Percentiles rank a stretch among this genome's conserved stretches.
Conservation (phyloP, 2,113 vertebrate genomes). For the Parus major region DNA sequence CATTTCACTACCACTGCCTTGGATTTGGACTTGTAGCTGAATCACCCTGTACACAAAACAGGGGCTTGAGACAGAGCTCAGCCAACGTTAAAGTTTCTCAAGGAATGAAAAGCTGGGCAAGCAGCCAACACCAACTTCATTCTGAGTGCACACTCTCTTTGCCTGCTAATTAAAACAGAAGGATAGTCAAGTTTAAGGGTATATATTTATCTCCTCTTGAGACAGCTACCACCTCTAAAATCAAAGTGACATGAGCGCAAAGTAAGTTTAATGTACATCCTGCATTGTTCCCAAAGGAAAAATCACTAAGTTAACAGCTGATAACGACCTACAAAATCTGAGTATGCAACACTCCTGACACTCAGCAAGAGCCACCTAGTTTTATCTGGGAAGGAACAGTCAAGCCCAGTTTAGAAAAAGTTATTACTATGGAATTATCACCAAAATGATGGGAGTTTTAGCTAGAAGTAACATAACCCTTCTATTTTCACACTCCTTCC, state of each 20-base stretch:
- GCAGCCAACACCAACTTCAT: constrained; percentile 34
- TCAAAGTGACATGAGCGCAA: neutral
- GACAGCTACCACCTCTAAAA: constrained; percentile 19
- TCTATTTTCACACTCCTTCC: neutral
- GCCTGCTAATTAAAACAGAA: constrained; percentile 51
- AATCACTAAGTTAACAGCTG: neutral
- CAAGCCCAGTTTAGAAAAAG: neutral
- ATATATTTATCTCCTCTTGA: constrained; percentile 37
- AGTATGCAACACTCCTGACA: neutral
- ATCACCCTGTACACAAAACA: neutral
- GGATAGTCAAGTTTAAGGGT: constrained; percentile 5
- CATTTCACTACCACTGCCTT: neutral
- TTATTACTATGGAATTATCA: neutral
- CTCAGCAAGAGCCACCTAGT: neutral
- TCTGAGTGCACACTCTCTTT: constrained; percentile 17
- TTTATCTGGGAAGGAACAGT: neutral
- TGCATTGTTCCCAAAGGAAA: neutral
- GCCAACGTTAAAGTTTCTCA: neutral
- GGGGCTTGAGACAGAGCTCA: neutral
- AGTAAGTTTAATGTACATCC: neutral
- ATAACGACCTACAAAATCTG: neutral
- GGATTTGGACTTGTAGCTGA: neutral
- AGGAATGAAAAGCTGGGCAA: constrained; percentile 26
- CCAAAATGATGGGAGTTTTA: neutral
- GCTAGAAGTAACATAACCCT: neutral